A percentile compares a stretch with the other conserved stretches of the same genome.
phyloP scores from a whole-genome alignment of 2,113 vertebrate genomes.

The Pelmatolapia mariae region DNA sequence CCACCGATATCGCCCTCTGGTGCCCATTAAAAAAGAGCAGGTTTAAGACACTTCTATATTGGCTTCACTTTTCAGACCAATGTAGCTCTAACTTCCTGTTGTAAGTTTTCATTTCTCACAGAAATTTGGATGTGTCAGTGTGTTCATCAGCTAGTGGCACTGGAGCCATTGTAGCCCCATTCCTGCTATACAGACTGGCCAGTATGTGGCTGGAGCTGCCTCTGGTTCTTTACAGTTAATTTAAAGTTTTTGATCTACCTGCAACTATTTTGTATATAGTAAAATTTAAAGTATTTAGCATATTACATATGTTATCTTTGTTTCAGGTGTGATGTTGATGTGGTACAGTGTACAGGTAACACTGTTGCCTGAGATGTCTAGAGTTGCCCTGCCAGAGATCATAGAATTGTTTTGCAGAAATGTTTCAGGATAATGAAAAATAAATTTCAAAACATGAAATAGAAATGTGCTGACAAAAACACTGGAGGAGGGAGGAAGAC shows the following conservation, averaged over 20 bases:
- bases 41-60: neutral
- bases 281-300: neutral
- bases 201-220: neutral
- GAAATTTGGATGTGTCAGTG: neutral
- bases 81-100: neutral
- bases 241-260: neutral
- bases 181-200: neutral
- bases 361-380: neutral
- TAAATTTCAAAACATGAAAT: neutral
- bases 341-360: constrained; percentile 1
- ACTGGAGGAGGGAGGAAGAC: neutral
- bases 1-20: fast-evolving
- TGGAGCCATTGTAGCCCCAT: neutral
- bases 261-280: neutral
- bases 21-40: neutral
- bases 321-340: constrained; percentile 2
- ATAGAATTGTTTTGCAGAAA: neutral
- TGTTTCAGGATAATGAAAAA: neutral
- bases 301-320: neutral
- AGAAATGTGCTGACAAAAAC: neutral
- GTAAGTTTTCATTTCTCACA: neutral
- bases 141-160: neutral
- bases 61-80: neutral
- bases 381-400: constrained; percentile 7
- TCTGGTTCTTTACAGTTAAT: neutral